These are phyloP conservation scores for Bungarus multicinctus DNA, from an alignment of 2,113 vertebrate genomes.

Conservation along the genomic window DNA sequence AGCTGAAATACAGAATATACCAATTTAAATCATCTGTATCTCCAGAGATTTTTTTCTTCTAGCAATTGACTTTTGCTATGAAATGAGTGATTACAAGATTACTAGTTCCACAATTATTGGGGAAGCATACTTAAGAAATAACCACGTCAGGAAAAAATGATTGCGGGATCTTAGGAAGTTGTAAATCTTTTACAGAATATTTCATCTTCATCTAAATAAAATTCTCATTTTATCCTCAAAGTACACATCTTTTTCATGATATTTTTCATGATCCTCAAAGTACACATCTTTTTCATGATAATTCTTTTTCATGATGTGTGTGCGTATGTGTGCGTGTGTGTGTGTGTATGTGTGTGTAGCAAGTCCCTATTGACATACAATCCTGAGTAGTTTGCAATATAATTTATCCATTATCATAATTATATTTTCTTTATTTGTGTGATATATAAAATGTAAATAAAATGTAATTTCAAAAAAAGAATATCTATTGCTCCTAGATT, in stretches of 20 bases:
- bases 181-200: not conserved
- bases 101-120: not conserved
- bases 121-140: too few species aligned
- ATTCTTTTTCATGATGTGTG: not conserved
- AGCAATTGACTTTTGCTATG: not conserved
- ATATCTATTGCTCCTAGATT: not conserved
- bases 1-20: not conserved
- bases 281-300: too few species aligned
- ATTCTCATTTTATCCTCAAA: not conserved
- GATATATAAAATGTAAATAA: not conserved
- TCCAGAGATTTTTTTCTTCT: not conserved
- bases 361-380: not conserved
- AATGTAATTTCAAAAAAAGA: not conserved
- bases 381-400: not conserved
- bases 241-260: not conserved
- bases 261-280: not conserved
- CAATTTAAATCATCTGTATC: not conserved
- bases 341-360: too few species aligned
- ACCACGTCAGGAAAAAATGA: not conserved
- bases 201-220: not conserved
- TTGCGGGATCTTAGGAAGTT: not conserved
- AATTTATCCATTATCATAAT: not conserved
- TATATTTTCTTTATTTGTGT: not conserved
- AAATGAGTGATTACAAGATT: not conserved
- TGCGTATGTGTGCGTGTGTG: not conserved